These are phyloP conservation scores for Rhinella marina DNA, from an alignment of 2,797 vertebrate genomes.

Conservation along the genomic window DNA sequence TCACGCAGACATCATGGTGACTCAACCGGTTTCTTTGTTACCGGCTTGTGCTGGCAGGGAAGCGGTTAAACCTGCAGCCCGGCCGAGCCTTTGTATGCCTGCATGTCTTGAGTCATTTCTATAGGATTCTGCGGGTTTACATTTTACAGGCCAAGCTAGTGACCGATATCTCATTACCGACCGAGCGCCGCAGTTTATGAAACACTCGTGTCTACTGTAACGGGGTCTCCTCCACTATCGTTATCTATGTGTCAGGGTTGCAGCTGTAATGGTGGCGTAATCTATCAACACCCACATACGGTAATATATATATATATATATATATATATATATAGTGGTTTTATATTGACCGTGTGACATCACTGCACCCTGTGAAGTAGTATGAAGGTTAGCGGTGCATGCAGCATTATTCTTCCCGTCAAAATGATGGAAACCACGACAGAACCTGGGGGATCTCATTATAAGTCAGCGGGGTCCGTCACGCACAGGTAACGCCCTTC, in stretches of 20 bases:
- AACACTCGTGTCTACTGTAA: background rate
- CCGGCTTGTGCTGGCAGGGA: background rate
- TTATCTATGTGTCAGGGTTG: background rate
- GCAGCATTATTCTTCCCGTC: too few species aligned
- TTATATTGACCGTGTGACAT: background rate
- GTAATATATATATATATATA: too few species aligned
- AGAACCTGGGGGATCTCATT: too few species aligned
- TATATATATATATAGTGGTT: background rate
- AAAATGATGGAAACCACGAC: too few species aligned
- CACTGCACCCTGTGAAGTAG: too few species aligned
- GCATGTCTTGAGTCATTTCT: background rate
- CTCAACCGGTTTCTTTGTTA: slow-evolving; percentile 38
- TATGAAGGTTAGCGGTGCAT: too few species aligned
- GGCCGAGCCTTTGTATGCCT: slow-evolving; percentile 34
- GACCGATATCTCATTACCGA: background rate
- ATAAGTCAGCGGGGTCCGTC: too few species aligned
- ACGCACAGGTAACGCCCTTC: too few species aligned
- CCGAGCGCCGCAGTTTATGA: background rate
- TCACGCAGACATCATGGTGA: background rate
- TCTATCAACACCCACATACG: background rate
- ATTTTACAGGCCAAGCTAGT: background rate
- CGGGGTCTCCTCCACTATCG: background rate
- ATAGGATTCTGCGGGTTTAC: background rate
- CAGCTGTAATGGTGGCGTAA: background rate
- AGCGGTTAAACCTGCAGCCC: slow-evolving; percentile 17